Base-by-base conservation (phyloP, 2,888 invertebrate species). In the Molorchus minor region DNA sequence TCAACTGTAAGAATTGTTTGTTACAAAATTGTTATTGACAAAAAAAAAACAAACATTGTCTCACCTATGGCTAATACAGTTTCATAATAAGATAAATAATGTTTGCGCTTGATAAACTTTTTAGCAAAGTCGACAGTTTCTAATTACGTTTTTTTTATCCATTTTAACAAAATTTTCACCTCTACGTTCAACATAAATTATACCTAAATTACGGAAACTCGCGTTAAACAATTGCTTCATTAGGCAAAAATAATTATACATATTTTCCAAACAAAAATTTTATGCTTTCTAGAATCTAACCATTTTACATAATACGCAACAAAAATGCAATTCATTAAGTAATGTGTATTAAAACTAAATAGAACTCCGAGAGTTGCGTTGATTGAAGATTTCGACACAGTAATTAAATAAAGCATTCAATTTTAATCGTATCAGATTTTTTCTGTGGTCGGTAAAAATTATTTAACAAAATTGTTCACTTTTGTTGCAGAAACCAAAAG, bases 251-350 rank as follows among this genome's bases (percentile, higher is more conserved):
- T 70, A 64, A 69, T 68, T 67, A 61, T 64, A 63, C 56, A 61
- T 59, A 69, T 70, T 70, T 65, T 61, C 63, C 64, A 61, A 62
- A 68, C 63, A 68, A 69, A 70, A 67, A 69, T 68, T 65, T 70
- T 68, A 66, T 70, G 70, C 70, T 70, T 70, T 70, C 69, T 70
- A 70, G 62, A 66, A 62, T 43, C 52, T 61, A 47, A 61, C 56
- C 30, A 58, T 52, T 61, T 70, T 68, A 65, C 66, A 66, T 69
- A 67, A 64, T 47, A 61, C 43, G 35, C 57, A 67, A 60, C 58
- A 56, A 64, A 61, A 59, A 61, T 59, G 46, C 47, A 58, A 46
- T 38, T 56, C 30, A 52, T 65, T 65, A 53, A 45, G 62, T 61
- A 65, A 65, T 44, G 30, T 56, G 53, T 54, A 53, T 56, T 57